Base-by-base conservation (phyloP, 2,888 invertebrate genomes). In the Dasypolia templi region DNA sequence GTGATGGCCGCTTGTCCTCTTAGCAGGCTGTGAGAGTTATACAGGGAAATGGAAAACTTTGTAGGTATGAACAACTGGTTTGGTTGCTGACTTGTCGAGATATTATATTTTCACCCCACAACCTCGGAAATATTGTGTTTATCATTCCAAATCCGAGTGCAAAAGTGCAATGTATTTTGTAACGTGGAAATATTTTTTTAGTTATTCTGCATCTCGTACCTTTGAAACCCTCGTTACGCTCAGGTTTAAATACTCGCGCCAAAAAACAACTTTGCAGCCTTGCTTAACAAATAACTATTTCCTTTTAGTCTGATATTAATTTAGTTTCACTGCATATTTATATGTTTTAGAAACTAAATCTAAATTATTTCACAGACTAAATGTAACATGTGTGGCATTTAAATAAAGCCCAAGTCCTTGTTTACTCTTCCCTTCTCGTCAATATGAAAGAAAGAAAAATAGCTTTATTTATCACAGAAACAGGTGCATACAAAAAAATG, bases 31-130 rank as follows among this genome's bases (percentile, higher is more conserved):
- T n/a, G 55, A 68, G 42, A 68, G 35, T 39, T 35, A 22, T 12
- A 66, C 42, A 49, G 49, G 71, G 65, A 83, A 83, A 51, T 51
- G 49, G 51, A 35, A 59, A 72, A 32, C 51, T 70, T 69, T 44
- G 53, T 62, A 32, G 1, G 6, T 32, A 9, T 46, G 32, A 49
- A 9, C 19, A 39, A 65, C 81, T 81, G 49, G 78, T 68, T 80
- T 44, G 29, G 3, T 32, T 26, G 32, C 22, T 66, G 9, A 46
- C 6, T 44, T 39, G 19, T 29, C 19, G 3, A 6, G 19, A 59
- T 62, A 72, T 14, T 39, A 42, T 53, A 14, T 53, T 62, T 72
- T n/a, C n/a, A n/a, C n/a, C n/a, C n/a, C n/a, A n/a, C n/a, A n/a
- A n/a, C n/a, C n/a, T n/a, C n/a, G n/a, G n/a, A n/a, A n/a, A n/a